Conservation (phyloP, 2,888 invertebrate species). For the Standfussiana lucernea region DNA sequence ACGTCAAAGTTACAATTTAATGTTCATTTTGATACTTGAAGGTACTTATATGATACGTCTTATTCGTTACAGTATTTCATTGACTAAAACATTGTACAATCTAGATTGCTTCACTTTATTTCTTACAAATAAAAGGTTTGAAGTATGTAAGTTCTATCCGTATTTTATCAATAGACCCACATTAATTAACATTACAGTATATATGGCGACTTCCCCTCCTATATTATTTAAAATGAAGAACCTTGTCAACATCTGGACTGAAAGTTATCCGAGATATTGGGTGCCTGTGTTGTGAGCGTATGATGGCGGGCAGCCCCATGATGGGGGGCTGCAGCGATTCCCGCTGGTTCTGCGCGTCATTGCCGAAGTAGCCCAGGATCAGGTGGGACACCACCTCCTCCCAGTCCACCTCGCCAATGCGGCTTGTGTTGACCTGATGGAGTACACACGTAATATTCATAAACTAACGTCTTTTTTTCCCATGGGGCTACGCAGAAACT, state of each 20-base stretch:
- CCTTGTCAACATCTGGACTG: constrained; percentile 91
- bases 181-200: not conserved
- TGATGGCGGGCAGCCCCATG: constrained; percentile 89
- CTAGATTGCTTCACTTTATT: too few relatives aligned
- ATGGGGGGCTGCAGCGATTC: constrained; percentile 92
- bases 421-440: constrained; percentile 90
- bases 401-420: constrained; percentile 92
- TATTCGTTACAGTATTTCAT: not conserved
- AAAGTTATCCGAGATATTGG: constrained; percentile 92
- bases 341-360: constrained; percentile 91
- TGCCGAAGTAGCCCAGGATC: constrained; percentile 93
- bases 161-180: not conserved
- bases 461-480: not conserved
- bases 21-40: not conserved
- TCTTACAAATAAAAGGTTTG: not conserved
- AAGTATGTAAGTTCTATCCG: too few relatives aligned
- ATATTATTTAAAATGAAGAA: constrained; percentile 59
- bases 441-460: not conserved
- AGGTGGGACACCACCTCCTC: constrained; percentile 95
- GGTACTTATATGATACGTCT: not conserved
- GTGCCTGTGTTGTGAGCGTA: constrained; percentile 93
- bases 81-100: not conserved
- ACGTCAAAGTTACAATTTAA: not conserved
- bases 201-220: not conserved
- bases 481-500: not conserved